Evolutionary conservation across 2,888 invertebrate species (phyloP).

Genomic region (Drosophila recens): DNA sequence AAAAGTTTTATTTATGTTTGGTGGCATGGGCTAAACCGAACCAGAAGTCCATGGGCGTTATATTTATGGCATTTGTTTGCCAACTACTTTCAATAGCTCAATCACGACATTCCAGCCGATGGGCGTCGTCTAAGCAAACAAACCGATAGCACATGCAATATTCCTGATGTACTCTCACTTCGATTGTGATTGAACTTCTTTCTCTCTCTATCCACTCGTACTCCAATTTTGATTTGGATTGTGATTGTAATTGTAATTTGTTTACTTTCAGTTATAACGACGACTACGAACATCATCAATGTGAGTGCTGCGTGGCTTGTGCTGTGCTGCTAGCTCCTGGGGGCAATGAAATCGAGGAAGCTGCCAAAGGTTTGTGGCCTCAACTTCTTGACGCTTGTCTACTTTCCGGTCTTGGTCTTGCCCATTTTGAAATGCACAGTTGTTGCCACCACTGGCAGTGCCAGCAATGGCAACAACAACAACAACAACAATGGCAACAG

Average conservation of each 20-base stretch:
- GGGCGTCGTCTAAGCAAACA: constrained; percentile 44
- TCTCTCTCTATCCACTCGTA: not conserved
- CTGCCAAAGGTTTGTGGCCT: constrained; percentile 85
- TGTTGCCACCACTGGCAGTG: constrained; percentile 32
- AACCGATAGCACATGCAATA: constrained; percentile 44
- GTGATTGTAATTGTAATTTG: constrained; percentile 15
- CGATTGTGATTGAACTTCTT: not conserved
- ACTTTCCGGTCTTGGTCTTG: constrained; percentile 82
- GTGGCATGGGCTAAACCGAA: constrained; percentile 22
- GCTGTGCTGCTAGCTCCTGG: constrained; percentile 78
- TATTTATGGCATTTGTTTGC: constrained; percentile 82
- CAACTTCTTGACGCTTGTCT: constrained; percentile 85
- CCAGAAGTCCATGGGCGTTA: constrained; percentile 58
- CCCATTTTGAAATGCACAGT: constrained; percentile 83
- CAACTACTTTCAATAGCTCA: constrained; percentile 80
- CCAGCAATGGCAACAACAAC: constrained; percentile 22
- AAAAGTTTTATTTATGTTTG: constrained; percentile 80
- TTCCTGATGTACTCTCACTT: constrained; percentile 24
- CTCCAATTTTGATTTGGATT: constrained; percentile 19
- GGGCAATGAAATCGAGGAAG: constrained; percentile 86
- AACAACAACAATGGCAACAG: constrained; percentile 63
- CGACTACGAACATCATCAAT: constrained; percentile 77
- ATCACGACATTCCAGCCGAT: constrained; percentile 56
- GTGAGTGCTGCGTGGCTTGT: constrained; percentile 78
- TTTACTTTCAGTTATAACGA: constrained; percentile 53